Evolutionary conservation across 2,113 vertebrate genomes (phyloP).

Genomic region (Neodontobutis hainanensis): DNA sequence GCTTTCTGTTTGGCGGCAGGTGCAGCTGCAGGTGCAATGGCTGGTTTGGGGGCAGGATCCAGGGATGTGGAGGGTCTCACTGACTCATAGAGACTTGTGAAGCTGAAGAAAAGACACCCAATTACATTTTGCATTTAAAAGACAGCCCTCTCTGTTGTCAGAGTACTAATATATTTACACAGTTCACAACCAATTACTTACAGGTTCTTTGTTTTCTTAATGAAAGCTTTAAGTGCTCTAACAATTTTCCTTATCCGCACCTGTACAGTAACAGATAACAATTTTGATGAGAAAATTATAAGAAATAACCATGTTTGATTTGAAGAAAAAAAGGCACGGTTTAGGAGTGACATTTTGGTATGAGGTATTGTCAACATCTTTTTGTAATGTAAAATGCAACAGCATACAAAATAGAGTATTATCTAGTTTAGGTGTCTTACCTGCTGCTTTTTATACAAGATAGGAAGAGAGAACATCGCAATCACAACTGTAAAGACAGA

Average conservation of each 20-base stretch:
- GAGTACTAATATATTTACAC: background rate
- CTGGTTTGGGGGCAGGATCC: constrained; percentile 7
- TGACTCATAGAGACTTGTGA: constrained; percentile 45
- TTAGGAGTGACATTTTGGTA: too few species aligned
- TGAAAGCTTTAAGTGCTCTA: constrained; percentile 74
- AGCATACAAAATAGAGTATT: too few species aligned
- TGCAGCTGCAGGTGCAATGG: constrained; percentile 29
- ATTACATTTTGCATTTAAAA: background rate
- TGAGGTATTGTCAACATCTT: too few species aligned
- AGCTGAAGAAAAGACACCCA: constrained; percentile 48
- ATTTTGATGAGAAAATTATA: too few species aligned
- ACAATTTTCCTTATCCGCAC: constrained; percentile 83
- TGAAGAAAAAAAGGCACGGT: constrained; percentile 1
- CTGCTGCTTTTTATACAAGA: constrained; percentile 89
- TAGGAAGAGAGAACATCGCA: constrained; percentile 84
- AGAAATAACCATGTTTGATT: too few species aligned
- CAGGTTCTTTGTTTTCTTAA: constrained; percentile 83
- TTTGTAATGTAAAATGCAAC: too few species aligned
- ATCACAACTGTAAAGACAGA: constrained; percentile 82
- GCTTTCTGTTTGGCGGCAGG: constrained; percentile 68
- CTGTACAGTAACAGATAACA: constrained; percentile 58
- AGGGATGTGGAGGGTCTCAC: constrained; percentile 41
- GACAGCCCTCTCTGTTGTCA: background rate
- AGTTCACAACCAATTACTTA: constrained; percentile 66
- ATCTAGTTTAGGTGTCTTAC: constrained; percentile 60